Evolutionary conservation across 2,888 invertebrate genomes (phyloP), one percentile per base, ranked within the genome.

Genomic region (Tinea pellionella): DNA sequence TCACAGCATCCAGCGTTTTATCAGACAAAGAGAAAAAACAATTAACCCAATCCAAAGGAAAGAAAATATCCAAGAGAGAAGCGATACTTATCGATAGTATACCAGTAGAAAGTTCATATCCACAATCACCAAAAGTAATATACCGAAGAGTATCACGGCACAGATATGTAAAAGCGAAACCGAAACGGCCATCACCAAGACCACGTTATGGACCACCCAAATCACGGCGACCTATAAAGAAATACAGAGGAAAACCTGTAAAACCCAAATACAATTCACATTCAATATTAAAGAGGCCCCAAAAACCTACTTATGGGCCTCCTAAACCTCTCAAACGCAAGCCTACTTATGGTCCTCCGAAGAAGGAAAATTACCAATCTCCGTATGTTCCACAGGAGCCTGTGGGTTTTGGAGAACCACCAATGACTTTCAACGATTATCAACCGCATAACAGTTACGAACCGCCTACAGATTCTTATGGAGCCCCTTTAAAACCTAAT

Each of bases 381-480:
- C 57, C 65, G 0, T 63, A 65, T 32, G 65, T 66, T n/a, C 63
- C 65, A n/a, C 63, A 67, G 53, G 73, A 73, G 60, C 71, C 74
- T 1, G 62, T 65, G 8, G 71, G 77, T 8, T 85, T 84, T 62
- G 85, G 72, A 0, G 85, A 86, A 63, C 84, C 85, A 4, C 83
- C 83, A 1, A 59, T 60, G n/a, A 68, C 69, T 2, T 67, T 65
- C 0, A 59, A 62, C 19, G 68, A 71, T 9, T 69, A 61, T 18
- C 66, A 66, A 42, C 61, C 65, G 7, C 61, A 65, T 16, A 70
- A 70, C 12, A 66, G 63, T 19, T 72, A 75, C 30, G 79, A 81
- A 59, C 77, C 77, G 2, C 77, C 78, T 0, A 68, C 73, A 0
- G 77, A 83, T 61, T 78, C 79, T 0, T 81, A 81, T 15, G 78